These are phyloP conservation scores for Diplolepis rosae DNA, from an alignment of 2,888 invertebrate species.

Conservation along the genomic window DNA sequence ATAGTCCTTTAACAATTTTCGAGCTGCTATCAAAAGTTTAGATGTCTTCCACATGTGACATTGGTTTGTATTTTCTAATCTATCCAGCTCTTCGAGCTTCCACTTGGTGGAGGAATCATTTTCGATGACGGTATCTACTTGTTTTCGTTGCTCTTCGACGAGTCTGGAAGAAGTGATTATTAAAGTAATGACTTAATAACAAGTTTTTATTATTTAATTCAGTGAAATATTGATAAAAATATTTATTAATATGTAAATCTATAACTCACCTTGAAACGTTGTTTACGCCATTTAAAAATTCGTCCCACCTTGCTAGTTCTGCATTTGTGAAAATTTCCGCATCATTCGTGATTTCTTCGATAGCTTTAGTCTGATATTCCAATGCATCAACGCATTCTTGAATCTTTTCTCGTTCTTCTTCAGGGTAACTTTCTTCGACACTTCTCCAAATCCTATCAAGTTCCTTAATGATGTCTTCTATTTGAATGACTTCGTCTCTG, in stretches of 20 bases:
- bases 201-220: background rate
- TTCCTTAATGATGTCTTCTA: slow-evolving; percentile 80
- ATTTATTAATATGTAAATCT: slow-evolving; percentile 52
- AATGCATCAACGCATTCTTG: slow-evolving; percentile 77
- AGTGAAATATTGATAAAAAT: background rate
- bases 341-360: slow-evolving; percentile 80
- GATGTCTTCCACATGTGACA: slow-evolving; percentile 78
- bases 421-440: slow-evolving; percentile 62
- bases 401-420: slow-evolving; percentile 75
- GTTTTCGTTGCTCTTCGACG: slow-evolving; percentile 65
- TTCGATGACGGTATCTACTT: slow-evolving; percentile 77
- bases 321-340: slow-evolving; percentile 76
- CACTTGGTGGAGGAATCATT: slow-evolving; percentile 81
- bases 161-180: slow-evolving; percentile 51
- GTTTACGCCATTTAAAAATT: slow-evolving; percentile 80
- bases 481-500: slow-evolving; percentile 80
- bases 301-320: slow-evolving; percentile 82
- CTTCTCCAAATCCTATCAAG: slow-evolving; percentile 78
- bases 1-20: slow-evolving; percentile 80
- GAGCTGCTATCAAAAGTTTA: slow-evolving; percentile 79
- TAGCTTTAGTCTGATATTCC: slow-evolving; percentile 81
- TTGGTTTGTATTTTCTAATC: slow-evolving; percentile 81
- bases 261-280: slow-evolving; percentile 76
- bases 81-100: slow-evolving; percentile 82
- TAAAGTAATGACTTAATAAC: background rate